These are phyloP conservation scores for Toxotes chatareus DNA, from an alignment of 2,113 vertebrate genomes.

Conservation along the genomic window DNA sequence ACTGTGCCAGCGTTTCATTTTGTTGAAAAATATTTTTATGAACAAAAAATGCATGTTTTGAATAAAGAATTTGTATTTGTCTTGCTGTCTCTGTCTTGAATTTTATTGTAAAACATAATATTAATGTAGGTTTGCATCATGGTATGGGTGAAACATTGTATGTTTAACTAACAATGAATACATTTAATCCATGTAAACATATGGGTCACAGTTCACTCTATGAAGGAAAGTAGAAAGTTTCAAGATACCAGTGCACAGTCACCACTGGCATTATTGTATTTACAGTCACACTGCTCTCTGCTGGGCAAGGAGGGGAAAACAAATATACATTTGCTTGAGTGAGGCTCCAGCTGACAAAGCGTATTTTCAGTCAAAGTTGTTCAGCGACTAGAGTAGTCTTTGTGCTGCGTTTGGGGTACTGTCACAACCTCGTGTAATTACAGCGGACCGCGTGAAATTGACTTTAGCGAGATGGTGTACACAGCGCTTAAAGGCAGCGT, in stretches of 20 bases:
- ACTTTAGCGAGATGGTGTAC: too few species aligned
- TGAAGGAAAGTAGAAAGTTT: background rate
- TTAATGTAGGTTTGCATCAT: background rate
- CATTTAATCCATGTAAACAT: background rate
- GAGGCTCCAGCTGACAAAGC: too few species aligned
- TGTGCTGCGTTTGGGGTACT: slow-evolving; percentile 1
- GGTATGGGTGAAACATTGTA: background rate
- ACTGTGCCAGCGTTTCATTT: slow-evolving; percentile 52
- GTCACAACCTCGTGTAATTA: background rate
- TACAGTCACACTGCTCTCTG: slow-evolving; percentile 35
- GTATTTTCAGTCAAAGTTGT: too few species aligned
- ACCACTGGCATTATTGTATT: background rate
- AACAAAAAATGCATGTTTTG: slow-evolving; percentile 62
- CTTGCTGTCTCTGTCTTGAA: slow-evolving; percentile 2
- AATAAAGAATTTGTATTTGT: slow-evolving; percentile 53
- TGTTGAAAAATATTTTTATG: slow-evolving; percentile 51
- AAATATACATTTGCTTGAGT: background rate
- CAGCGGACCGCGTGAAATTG: too few species aligned
- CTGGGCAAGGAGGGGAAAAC: slow-evolving; percentile 17
- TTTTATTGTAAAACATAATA: background rate
- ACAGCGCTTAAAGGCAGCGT: background rate
- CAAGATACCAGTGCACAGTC: background rate
- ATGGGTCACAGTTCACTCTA: background rate
- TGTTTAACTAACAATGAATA: background rate
- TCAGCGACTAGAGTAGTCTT: background rate